phyloP scores from a whole-genome alignment of 37 sponge, comb jelly and placozoan genomes.

The Aphrocallistes beatrix region DNA sequence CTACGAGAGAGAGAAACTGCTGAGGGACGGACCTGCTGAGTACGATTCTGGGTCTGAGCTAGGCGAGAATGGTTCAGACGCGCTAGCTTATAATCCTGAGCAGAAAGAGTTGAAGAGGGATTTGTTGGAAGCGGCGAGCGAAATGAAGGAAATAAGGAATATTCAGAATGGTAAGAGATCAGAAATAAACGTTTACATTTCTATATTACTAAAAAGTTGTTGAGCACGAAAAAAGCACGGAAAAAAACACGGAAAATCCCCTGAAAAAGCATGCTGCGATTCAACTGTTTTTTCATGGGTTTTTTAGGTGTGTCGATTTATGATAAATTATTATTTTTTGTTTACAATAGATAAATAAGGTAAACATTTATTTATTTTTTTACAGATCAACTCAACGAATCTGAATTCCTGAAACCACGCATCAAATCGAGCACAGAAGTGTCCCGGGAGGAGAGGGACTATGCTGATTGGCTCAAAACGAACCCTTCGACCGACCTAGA shows the following conservation, averaged over 20 bases:
- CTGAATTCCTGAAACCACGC: slow-evolving; percentile 20
- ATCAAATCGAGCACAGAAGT: slow-evolving; percentile 24
- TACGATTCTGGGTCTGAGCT: not conserved
- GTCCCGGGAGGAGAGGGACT: slow-evolving; percentile 63
- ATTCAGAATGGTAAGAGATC: too few relatives aligned
- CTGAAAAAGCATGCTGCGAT: too few relatives aligned
- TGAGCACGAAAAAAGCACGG: too few relatives aligned
- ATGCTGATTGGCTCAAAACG: slow-evolving; percentile 62
- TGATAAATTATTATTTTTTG: too few relatives aligned
- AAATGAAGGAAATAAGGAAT: too few relatives aligned
- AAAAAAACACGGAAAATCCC: too few relatives aligned
- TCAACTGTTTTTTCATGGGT: too few relatives aligned
- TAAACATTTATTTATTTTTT: not conserved
- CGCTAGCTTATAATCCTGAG: not conserved
- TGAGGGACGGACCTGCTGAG: slow-evolving; percentile 39
- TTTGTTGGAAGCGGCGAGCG: not conserved
- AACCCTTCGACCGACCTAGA: not conserved
- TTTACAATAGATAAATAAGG: too few relatives aligned
- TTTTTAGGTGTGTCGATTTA: too few relatives aligned
- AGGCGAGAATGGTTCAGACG: not conserved
- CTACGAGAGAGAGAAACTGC: slow-evolving; percentile 69
- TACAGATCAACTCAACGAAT: not conserved
- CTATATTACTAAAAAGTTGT: too few relatives aligned
- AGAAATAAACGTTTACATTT: too few relatives aligned
- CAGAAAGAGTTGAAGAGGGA: slow-evolving; percentile 13